phyloP scores from a whole-genome alignment of 2,888 invertebrate genomes.

The Coleophora flavipennella region DNA sequence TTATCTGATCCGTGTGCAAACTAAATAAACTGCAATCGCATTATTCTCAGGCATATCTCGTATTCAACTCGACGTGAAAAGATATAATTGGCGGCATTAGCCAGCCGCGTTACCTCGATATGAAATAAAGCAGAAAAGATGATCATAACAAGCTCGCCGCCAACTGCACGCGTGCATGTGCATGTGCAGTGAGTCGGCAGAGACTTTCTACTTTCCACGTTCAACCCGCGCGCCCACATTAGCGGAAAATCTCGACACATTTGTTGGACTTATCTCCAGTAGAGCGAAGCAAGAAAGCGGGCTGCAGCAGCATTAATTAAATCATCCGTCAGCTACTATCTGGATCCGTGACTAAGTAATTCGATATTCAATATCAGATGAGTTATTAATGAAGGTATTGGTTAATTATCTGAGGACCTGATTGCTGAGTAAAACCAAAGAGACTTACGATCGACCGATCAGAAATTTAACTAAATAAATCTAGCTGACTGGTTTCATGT shows the following conservation, averaged over 20 bases:
- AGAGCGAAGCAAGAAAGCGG: conserved; percentile 64
- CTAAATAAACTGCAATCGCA: too few relatives aligned
- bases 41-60: too few relatives aligned
- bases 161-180: conserved; percentile 58
- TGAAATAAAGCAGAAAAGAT: conserved; percentile 35
- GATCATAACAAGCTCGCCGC: conserved; percentile 33
- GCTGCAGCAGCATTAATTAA: conserved; percentile 10
- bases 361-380: too few relatives aligned
- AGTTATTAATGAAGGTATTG: too few relatives aligned
- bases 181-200: conserved; percentile 68
- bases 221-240: conserved; percentile 49
- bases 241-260: conserved; percentile 65
- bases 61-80: conserved; percentile 12
- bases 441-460: too few relatives aligned
- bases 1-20: too few relatives aligned
- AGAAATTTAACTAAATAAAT: too few relatives aligned
- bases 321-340: too few relatives aligned
- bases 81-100: conserved; percentile 11
- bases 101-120: conserved; percentile 23
- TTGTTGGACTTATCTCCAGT: conserved; percentile 57
- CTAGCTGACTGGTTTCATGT: too few relatives aligned
- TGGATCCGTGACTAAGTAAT: too few relatives aligned
- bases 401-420: too few relatives aligned
- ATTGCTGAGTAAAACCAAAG: too few relatives aligned
- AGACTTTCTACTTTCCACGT: conserved; percentile 69